Evolutionary conservation across 2,113 vertebrate species (phyloP), one percentile per base, ranked within the genome.

Genomic region (Donacobius atricapilla): DNA sequence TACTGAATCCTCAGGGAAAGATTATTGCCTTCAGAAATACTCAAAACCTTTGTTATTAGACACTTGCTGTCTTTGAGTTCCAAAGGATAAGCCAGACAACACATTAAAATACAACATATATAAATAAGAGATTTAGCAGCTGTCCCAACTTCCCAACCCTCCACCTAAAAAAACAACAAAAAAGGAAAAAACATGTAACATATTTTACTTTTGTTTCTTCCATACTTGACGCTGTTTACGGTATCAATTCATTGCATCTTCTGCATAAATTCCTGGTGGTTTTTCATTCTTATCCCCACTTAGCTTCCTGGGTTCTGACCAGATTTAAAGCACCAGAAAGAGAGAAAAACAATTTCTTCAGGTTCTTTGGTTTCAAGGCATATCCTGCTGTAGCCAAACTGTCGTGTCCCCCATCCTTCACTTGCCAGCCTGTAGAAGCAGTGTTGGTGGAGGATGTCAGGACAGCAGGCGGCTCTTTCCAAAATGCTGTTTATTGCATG

Each of bases 181-280:
- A 33, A 50, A n/a, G 9, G 6, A 28, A 76, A 68, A 7, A 61
- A 20, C 0, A 0, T 7, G 11, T 19, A 56, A 66, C 16, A 11
- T 28, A 45, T 61, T 81, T 79, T 47, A 33, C 39, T 86, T 73
- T 63, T 45, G 40, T 40, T 88, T 94, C 68, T 85, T 65, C 30
- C 15, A 23, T 31, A 58, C 33, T 61, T 58, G 33, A 14, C 3
- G 11, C 25, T 70, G 31, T 76, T 77, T 78, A 65, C 91, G 24
- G 15, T 31, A 71, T 31, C 27, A 44, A 37, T 18, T 54, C 18
- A 42, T 6, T 54, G 16, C 11, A 54, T 30, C 23, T 80, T 66
- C 42, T 69, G 15, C 33, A 53, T 12, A 16, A 4, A 73, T 84
- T 10, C 73, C 39, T 71, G 19, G 37, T 42, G 37, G 13, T 10